phyloP scores from a whole-genome alignment of 30 jellyfish, hydroid and myxozoan genomes.

The Cassiopea xamachana region DNA sequence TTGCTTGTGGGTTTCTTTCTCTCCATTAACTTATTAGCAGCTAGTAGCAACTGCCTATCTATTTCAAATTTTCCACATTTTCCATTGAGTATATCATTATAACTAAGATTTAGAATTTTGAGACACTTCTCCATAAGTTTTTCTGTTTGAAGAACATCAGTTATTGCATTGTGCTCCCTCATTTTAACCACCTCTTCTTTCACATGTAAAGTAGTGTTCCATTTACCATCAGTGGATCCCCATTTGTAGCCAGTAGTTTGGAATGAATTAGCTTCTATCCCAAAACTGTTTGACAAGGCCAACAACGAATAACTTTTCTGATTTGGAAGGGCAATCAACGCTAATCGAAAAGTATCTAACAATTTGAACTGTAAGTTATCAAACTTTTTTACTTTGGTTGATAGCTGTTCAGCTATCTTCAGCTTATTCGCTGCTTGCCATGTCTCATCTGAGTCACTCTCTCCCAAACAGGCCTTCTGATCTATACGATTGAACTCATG shows the following conservation, averaged over 20 bases:
- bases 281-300: not conserved
- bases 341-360: conserved; percentile 50
- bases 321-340: conserved; percentile 42
- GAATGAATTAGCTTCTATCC: not conserved
- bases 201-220: not conserved
- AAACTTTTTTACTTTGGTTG: not conserved
- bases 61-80: conserved; percentile 21
- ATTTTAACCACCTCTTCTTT: conserved; percentile 1
- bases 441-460: conserved; percentile 51
- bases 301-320: conserved; percentile 12
- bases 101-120: not conserved
- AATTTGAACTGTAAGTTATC: conserved; percentile 20
- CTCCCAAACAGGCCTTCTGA: not conserved
- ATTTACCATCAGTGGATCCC: not conserved
- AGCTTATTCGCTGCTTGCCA: conserved; percentile 15
- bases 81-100: conserved; percentile 7
- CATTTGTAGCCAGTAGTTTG: conserved; percentile 30
- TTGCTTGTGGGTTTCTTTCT: conserved; percentile 15
- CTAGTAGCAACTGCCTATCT: conserved; percentile 1
- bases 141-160: conserved; percentile 50
- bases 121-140: conserved; percentile 13
- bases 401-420: not conserved
- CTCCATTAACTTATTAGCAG: conserved; percentile 19
- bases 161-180: conserved; percentile 52
- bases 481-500: conserved; percentile 44